These are phyloP conservation scores for Nicator chloris DNA, from an alignment of 2,113 vertebrate genomes.

Conservation along the genomic window DNA sequence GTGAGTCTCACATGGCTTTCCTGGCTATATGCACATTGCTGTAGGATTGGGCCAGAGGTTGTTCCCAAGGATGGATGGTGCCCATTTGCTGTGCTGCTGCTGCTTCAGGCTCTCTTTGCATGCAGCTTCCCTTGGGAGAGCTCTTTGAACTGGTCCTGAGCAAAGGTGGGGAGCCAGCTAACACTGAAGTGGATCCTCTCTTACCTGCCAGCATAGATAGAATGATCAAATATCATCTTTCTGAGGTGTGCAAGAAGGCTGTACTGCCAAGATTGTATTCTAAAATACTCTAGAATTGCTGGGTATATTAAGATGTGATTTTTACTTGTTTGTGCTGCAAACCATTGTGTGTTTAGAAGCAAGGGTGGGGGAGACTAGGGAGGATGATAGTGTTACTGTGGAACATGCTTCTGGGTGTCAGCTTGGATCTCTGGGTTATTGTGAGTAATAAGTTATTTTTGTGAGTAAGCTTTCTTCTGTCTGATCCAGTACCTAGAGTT, in stretches of 20 bases:
- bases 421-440: background rate
- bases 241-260: background rate
- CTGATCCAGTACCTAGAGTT: background rate
- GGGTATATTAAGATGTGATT: background rate
- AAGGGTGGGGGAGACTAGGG: background rate
- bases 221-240: background rate
- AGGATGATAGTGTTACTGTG: background rate
- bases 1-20: background rate
- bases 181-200: background rate
- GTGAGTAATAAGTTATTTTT: no score
- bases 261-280: background rate
- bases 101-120: accelerated
- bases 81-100: accelerated
- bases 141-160: background rate
- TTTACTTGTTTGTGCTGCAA: background rate
- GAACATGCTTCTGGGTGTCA: background rate
- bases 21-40: accelerated
- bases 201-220: background rate
- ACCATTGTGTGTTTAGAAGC: background rate
- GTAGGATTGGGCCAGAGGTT: background rate
- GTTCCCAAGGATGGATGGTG: background rate
- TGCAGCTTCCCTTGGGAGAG: background rate
- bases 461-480: background rate
- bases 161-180: background rate
- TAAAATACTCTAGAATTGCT: background rate